Evolutionary conservation across 2,888 invertebrate genomes (phyloP), one percentile per base, ranked within the genome.

Genomic region (Agriotes lineatus): DNA sequence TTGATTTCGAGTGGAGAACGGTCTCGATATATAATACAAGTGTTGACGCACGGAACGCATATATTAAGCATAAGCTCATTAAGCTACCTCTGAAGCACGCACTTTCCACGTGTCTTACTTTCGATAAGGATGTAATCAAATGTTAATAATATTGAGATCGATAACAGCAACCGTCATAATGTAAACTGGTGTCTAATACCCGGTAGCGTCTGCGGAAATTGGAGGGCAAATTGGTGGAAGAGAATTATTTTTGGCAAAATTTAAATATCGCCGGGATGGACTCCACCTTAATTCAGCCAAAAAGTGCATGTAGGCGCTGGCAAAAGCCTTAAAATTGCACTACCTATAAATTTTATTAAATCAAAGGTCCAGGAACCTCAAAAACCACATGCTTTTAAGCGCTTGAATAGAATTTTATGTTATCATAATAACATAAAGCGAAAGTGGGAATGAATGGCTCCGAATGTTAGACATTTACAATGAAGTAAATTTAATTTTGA

Each of bases 181-280:
- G 57, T 59, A 58, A 59, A 61, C 48, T 56, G 18, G 22, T 48
- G 25, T 22, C 22, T 16, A 57, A 16, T 57, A 35, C 48, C 14
- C 35, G 50, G 37, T 58, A 44, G 61, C 48, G 69, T 69, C 70
- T 71, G 70, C 61, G 70, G 79, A 79, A 80, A 78, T 80, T 79
- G 80, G 72, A 71, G 80, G n/a, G 74, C 80, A 80, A 82, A 83
- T 82, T 83, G 82, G 79, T 81, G 81, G 81, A 83, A 82, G 54
- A 63, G 57, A 57, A 57, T 57, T 45, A 45, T 45, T 45, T 45
- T 45, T 50, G 14, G 19, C 16, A 6, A 10, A n/a, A 44, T 44
- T 18, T 19, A 14, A 45, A 45, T 45, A 45, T 45, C 19, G 45
- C 45, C 9, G n/a, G 12, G 14, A 39, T 25, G 7, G 16, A 44